Conservation (phyloP, 1,140 invertebrate genomes). For the Drosophila repleta region DNA sequence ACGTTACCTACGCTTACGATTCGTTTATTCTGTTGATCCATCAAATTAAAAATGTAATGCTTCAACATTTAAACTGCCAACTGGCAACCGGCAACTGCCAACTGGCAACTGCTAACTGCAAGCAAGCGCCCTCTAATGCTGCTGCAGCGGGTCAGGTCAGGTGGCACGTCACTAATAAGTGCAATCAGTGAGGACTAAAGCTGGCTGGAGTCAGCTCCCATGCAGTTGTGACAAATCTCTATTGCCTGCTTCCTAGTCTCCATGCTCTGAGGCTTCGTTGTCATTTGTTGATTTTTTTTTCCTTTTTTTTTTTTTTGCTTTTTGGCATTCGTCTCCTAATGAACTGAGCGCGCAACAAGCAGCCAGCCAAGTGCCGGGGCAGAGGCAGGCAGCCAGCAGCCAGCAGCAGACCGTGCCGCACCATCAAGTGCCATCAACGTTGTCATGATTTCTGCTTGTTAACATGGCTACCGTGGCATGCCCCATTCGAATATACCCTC, state of each 20-base stretch:
- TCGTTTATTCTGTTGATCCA: slow-evolving; percentile 83
- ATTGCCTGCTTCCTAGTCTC: neutral
- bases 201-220: slow-evolving; percentile 16
- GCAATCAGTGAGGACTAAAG: slow-evolving; percentile 62
- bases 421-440: slow-evolving; percentile 77
- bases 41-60: slow-evolving; percentile 82
- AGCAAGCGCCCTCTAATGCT: slow-evolving; percentile 39
- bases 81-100: slow-evolving; percentile 36
- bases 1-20: slow-evolving; percentile 73
- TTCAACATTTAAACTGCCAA: slow-evolving; percentile 73
- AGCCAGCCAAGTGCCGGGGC: neutral
- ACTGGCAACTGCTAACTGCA: slow-evolving; percentile 40
- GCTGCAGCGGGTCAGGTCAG: slow-evolving; percentile 23
- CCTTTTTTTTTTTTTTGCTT: slow-evolving; percentile 40
- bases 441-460: slow-evolving; percentile 81
- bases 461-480: slow-evolving; percentile 74
- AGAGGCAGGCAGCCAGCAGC: neutral
- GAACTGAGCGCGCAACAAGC: slow-evolving; percentile 54
- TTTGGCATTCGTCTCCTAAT: slow-evolving; percentile 75
- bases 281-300: slow-evolving; percentile 38
- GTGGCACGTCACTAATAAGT: slow-evolving; percentile 71
- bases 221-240: slow-evolving; percentile 47
- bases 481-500: slow-evolving; percentile 1
- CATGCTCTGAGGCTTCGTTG: slow-evolving; percentile 2
- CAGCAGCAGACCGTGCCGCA: slow-evolving; percentile 22